Evolutionary conservation across 2,113 vertebrate genomes (phyloP), one percentile per base, ranked within the genome.

Genomic region (Poecilia latipinna): DNA sequence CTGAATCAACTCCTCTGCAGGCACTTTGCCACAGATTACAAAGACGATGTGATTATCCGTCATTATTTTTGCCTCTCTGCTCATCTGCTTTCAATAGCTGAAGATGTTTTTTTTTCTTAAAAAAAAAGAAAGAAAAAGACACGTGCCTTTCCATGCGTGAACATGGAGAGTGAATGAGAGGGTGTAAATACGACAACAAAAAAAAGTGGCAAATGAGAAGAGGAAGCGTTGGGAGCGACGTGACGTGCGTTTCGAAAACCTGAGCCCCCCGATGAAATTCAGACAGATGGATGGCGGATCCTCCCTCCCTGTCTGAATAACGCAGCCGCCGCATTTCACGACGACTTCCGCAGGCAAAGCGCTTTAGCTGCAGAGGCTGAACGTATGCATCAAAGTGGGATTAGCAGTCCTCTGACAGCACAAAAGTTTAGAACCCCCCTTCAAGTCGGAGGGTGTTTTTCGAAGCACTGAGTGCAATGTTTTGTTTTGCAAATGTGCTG

Each of bases 31-130:
- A 86, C 65, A 82, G 86, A 90, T 92, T 81, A 91, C 91, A 93
- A 90, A 92, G 84, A 82, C 57, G 65, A 86, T 72, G 77, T 90
- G 89, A 94, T 94, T 93, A 93, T 93, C 86, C 62, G 79, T 91
- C 92, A 93, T 93, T 94, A 93, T 91, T 87, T 90, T 83, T 77
- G 68, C 79, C 76, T 84, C 60, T 60, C 63, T 57, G 80, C 74
- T 62, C 17, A 29, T 60, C 68, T 68, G 82, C 81, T 75, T 82
- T 88, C 73, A 84, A 89, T 75, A 90, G 85, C 90, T 71, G 62
- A 79, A 92, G 83, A 86, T 82, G 73, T 81, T 75, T 75, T 84
- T 87, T 89, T 84, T 83, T 74, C 73, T 82, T 86, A 42, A 42
- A 39, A 39, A 39, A 37, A 37, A 37, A 37, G 35, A 11, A 37